These are phyloP conservation scores for Tetramorium alpestre DNA, from an alignment of 1,140 invertebrate species.

Conservation along the genomic window DNA sequence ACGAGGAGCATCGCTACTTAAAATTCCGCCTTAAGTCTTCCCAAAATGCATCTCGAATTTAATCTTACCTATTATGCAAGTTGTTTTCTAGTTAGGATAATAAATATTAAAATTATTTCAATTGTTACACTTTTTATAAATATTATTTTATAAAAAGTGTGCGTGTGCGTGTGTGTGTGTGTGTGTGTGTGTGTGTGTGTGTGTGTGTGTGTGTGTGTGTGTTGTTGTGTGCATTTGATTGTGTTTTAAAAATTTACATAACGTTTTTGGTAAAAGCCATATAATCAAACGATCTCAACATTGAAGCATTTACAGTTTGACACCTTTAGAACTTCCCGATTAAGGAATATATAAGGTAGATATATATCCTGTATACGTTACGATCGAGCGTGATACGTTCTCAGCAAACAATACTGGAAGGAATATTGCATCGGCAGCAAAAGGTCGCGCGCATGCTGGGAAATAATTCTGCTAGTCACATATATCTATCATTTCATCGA, in stretches of 20 bases:
- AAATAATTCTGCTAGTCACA: conserved; percentile 2
- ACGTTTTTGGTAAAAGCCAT: background rate
- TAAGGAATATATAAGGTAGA: conserved; percentile 3
- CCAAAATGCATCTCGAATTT: background rate
- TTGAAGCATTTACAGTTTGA: background rate
- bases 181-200: no score
- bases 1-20: background rate
- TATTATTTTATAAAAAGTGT: background rate
- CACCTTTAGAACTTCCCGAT: conserved; percentile 18
- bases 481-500: conserved; percentile 26
- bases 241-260: background rate
- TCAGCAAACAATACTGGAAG: background rate
- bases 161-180: no score
- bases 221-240: no score
- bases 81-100: background rate
- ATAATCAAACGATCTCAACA: background rate
- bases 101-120: background rate
- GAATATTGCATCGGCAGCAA: conserved; percentile 22
- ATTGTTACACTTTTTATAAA: background rate
- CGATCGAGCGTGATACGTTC: background rate
- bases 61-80: background rate
- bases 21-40: background rate
- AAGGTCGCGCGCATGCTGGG: background rate
- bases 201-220: no score
- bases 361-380: background rate